Percentiles rank a stretch among this genome's conserved stretches.
These are phyloP conservation scores for Melinaea menophilus DNA, from an alignment of 2,888 invertebrate species.

Conservation along the genomic window DNA sequence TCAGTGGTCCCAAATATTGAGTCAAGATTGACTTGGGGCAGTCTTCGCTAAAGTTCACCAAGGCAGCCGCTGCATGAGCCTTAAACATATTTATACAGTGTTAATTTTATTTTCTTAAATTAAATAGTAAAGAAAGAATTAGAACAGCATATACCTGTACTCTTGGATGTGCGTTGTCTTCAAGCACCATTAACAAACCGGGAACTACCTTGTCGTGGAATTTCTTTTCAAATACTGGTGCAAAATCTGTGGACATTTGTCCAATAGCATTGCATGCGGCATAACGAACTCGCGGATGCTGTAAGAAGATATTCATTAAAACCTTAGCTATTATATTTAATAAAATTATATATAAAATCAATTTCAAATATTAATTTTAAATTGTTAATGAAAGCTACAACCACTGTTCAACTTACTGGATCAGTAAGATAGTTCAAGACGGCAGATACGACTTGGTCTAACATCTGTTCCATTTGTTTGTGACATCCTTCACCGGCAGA, in stretches of 20 bases:
- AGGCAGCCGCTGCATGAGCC: conserved; percentile 92
- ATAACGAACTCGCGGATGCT: conserved; percentile 95
- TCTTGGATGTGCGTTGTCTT: conserved; percentile 94
- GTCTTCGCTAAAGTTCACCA: conserved; percentile 99
- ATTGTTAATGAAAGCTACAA: not conserved
- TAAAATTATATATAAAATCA: not conserved
- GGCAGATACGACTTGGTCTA: conserved; percentile 95
- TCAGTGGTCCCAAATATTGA: conserved; percentile 93
- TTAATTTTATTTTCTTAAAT: not conserved
- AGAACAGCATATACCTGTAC: conserved; percentile 83
- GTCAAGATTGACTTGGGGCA: conserved; percentile 96
- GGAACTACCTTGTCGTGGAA: conserved; percentile 98
- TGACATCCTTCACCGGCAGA: conserved; percentile 99
- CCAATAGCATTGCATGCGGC: conserved; percentile 99
- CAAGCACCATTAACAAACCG: conserved; percentile 90
- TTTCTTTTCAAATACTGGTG: conserved; percentile 97
- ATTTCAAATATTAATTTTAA: not conserved
- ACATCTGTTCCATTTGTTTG: conserved; percentile 97
- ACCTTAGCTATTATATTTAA: not conserved
- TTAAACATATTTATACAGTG: conserved; percentile 45
- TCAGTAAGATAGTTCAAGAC: conserved; percentile 92
- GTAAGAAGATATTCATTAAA: conserved; percentile 21
- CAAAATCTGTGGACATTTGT: conserved; percentile 99
- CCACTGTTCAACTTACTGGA: conserved; percentile 76
- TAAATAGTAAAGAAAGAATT: conserved; percentile 5